Base-by-base conservation (phyloP, 2,888 invertebrate genomes). In the Acleris literana region DNA sequence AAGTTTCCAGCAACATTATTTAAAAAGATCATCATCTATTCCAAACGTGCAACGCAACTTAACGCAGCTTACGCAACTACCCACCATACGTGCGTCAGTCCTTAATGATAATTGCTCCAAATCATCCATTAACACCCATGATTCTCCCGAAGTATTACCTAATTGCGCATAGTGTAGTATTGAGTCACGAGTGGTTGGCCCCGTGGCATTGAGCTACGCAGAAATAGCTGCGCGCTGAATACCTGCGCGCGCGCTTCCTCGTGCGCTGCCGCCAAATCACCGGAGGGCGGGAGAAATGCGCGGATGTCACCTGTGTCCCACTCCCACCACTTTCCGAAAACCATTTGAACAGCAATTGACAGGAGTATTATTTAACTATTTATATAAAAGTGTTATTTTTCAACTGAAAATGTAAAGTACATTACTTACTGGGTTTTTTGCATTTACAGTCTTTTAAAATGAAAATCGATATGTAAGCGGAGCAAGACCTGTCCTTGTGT, bases 131-230 rank as follows among this genome's bases (percentile, higher is more conserved):
- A 66, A 5, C 62, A 53, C 65, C 55, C 25, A 22, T 43, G 57
- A 57, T 57, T 44, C 33, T 43, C 39, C 43, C 33, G 17, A 20
- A 33, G 66, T 66, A 52, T 66, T 66, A 66, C 62, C 69, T 74
- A 75, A 76, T 75, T 75, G 69, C 74, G 70, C 56, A 75, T 73
- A 74, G 74, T 73, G 68, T 73, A 75, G 79, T 77, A 83, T 84
- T 85, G 84, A 84, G 79, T 85, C 84, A 86, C 82, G 84, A 89
- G 89, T 84, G 86, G 83, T 87, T 90, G 89, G 87, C 91, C 91
- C 77, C 87, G 83, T 89, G 90, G 87, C 92, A 91, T 89, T 92
- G 92, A 88, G 84, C 72, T 72, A 75, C 76, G 59, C 73, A 82
- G 78, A 81, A 80, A 81, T 70, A 67, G 65, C 63, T 43, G 4